Percentiles rank a stretch among this genome's conserved stretches.
Evolutionary conservation across 2,113 vertebrate genomes (phyloP).

Genomic region (Gavialis gangeticus): DNA sequence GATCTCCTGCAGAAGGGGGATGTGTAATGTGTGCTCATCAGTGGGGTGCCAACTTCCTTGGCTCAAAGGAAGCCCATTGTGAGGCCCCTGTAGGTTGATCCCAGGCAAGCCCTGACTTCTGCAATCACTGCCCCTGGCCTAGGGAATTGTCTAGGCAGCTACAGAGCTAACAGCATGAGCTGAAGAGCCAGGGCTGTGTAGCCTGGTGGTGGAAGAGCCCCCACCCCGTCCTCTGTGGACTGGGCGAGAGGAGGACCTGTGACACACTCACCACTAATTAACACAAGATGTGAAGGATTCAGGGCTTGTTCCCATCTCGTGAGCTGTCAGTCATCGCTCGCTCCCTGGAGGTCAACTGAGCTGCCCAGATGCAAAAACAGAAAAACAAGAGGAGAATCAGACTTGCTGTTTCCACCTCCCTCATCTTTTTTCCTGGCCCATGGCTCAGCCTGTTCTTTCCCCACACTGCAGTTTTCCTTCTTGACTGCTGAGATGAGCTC

Average conservation of each 20-base stretch:
- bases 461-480: background rate
- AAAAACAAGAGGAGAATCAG: background rate
- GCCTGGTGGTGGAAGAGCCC: background rate
- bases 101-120: background rate
- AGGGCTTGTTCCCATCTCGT: background rate
- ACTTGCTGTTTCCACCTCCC: rapidly evolving
- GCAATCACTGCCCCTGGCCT: background rate
- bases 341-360: background rate
- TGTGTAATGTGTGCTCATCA: background rate
- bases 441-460: background rate
- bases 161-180: background rate
- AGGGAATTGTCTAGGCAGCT: too few relatives aligned
- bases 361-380: background rate
- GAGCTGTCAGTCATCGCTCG: background rate
- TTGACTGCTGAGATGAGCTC: rapidly evolving
- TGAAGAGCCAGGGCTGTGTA: background rate
- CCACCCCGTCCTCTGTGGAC: background rate
- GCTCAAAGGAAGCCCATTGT: background rate
- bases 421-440: background rate
- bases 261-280: background rate
- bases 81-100: background rate
- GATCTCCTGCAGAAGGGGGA: too few relatives aligned
- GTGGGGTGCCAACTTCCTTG: background rate
- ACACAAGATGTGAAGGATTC: background rate
- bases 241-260: background rate